Evolutionary conservation across 2,797 vertebrate genomes (phyloP), one percentile per base, ranked within the genome.

Genomic region (Spondyliosoma cantharus): DNA sequence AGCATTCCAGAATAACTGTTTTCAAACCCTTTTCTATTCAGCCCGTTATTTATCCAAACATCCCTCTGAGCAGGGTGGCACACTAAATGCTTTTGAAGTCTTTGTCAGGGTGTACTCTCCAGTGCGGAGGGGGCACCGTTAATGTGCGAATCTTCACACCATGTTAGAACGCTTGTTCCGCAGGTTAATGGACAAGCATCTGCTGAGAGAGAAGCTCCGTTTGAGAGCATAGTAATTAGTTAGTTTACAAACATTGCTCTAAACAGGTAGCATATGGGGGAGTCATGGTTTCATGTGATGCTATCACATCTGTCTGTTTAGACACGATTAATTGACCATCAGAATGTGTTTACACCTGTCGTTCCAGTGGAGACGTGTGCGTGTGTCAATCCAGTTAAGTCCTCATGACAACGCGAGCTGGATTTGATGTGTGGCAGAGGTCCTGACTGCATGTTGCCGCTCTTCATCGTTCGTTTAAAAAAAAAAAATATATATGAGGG

Each of bases 181-280:
- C 72, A 76, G 80, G 87, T 93, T 92, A 92, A 93, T 89, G 81
- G 83, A 87, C 78, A 89, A 90, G 89, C 90, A 93, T 90, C 90
- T 93, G 91, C 77, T 53, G 49, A 62, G 80, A 79, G 88, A 73
- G 32, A 8, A 85, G 83, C 89, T 89, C 91, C 78, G 32, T 85
- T 81, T 72, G 69, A 82, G 79, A 82, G 87, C 74, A 57, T 66
- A 87, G 84, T 90, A 93, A 95, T 95, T 91, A 93, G 87, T 86
- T 77, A 65, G 80, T 91, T 93, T 86, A 80, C 77, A 90, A 89
- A 86, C 86, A 87, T 83, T 82, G 60, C 76, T 86, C 71, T 71
- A 78, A 93, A 91, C 93, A 92, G 91, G 91, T 90, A 92, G 82
- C 94, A 94, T 94, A 95, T 94, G 93, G 92, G 77, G 67, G 89